phyloP scores from a whole-genome alignment of 2,797 vertebrate species.

The Rhynchotus rufescens region DNA sequence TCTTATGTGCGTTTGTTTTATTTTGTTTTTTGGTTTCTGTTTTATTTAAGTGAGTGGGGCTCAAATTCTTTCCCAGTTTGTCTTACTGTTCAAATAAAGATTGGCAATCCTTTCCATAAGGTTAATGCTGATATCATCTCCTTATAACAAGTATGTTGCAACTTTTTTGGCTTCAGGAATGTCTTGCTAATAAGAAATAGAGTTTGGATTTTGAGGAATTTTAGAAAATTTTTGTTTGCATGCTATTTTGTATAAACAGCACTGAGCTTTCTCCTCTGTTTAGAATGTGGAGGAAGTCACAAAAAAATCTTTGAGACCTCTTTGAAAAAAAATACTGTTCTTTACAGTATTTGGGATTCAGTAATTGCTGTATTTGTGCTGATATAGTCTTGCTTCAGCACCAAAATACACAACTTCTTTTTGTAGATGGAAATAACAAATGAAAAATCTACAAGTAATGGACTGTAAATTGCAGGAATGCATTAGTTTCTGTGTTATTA shows the following conservation, averaged over 20 bases:
- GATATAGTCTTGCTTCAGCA: slow-evolving; percentile 12
- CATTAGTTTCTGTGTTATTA: slow-evolving; percentile 64
- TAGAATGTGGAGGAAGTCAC: neutral
- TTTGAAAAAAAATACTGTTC: neutral
- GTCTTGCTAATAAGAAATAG: neutral
- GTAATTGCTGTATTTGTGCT: slow-evolving; percentile 31
- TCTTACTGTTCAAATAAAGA: neutral
- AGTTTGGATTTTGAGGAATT: neutral
- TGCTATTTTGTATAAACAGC: neutral
- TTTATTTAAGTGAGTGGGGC: neutral
- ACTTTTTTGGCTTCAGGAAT: neutral
- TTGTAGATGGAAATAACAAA: slow-evolving; percentile 14
- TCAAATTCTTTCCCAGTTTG: neutral
- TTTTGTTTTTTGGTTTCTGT: neutral
- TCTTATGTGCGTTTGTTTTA: neutral
- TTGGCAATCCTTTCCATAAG: neutral
- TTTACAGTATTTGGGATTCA: slow-evolving; percentile 26
- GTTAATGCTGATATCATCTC: neutral
- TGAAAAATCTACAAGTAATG: slow-evolving; percentile 43
- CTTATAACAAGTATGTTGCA: neutral
- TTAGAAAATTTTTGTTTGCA: neutral
- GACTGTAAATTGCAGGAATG: slow-evolving; percentile 58
- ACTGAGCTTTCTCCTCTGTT: neutral
- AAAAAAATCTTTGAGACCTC: neutral
- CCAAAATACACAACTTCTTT: slow-evolving; percentile 30